Evolutionary conservation across 1,140 invertebrate species (phyloP).

Genomic region (Drosophila ficusphila): DNA sequence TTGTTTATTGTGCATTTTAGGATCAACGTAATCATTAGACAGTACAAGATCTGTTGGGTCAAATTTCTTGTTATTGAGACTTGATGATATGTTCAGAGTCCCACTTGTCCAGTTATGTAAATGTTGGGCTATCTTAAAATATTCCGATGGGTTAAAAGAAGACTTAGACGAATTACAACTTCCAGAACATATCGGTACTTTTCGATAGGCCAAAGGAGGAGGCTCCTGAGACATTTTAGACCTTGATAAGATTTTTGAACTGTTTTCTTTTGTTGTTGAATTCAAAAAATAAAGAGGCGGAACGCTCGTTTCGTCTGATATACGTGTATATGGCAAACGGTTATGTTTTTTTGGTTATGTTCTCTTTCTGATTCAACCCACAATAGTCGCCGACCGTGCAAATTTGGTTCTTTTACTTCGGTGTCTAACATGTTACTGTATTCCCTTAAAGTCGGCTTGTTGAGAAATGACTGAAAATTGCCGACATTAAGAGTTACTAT

Average conservation of each 20-base stretch:
- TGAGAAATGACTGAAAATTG: constrained; percentile 85
- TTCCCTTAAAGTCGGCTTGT: constrained; percentile 42
- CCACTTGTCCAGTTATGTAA: constrained; percentile 89
- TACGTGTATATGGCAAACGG: constrained; percentile 78
- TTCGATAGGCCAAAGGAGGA: constrained; percentile 29
- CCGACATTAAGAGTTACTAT: constrained; percentile 91
- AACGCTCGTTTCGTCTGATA: constrained; percentile 62
- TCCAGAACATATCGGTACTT: constrained; percentile 29
- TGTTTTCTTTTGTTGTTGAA: constrained; percentile 6
- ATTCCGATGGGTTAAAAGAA: constrained; percentile 93
- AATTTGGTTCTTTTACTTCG: constrained; percentile 34
- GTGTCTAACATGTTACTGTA: constrained; percentile 26
- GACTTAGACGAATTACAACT: constrained; percentile 87
- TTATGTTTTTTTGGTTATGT: constrained; percentile 62
- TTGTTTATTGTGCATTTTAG: constrained; percentile 19
- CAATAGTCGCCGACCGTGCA: constrained; percentile 84
- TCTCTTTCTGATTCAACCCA: constrained; percentile 85
- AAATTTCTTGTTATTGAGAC: constrained; percentile 24
- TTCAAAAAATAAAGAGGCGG: constrained; percentile 84
- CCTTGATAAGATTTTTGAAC: background rate
- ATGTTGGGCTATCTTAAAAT: constrained; percentile 90
- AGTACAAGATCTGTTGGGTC: constrained; percentile 52
- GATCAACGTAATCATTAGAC: constrained; percentile 57
- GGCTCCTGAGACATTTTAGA: constrained; percentile 15
- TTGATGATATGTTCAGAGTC: constrained; percentile 60